These are phyloP conservation scores for Tenebrosternarchus preto DNA, from an alignment of 2,113 vertebrate genomes.

Conservation along the genomic window DNA sequence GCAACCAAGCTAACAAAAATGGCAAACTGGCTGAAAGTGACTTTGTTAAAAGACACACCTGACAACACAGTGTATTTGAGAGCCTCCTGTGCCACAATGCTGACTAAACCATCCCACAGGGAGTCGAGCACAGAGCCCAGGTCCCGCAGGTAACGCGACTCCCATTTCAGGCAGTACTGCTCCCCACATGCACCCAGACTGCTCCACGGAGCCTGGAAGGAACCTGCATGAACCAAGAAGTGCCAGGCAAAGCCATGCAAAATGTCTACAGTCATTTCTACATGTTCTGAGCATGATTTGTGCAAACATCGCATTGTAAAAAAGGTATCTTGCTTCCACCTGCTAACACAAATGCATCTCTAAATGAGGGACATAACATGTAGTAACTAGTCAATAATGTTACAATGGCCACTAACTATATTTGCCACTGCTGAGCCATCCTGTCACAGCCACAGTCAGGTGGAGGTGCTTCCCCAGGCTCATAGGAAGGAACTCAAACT, in stretches of 20 bases:
- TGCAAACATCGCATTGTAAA: background rate
- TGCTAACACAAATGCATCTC: background rate
- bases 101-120: constrained; percentile 88
- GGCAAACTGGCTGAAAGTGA: background rate
- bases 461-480: constrained; percentile 88
- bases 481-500: constrained; percentile 93
- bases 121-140: constrained; percentile 84
- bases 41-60: constrained; percentile 69
- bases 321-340: background rate
- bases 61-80: constrained; percentile 93
- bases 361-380: background rate
- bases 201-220: constrained; percentile 88
- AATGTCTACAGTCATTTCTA: background rate
- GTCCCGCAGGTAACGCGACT: constrained; percentile 91
- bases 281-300: background rate
- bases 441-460: constrained; percentile 89
- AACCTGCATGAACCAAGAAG: constrained; percentile 57
- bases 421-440: constrained; percentile 92
- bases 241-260: constrained; percentile 19
- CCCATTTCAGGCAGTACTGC: constrained; percentile 96
- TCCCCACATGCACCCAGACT: constrained; percentile 82
- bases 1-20: background rate
- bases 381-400: background rate
- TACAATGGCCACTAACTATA: constrained; percentile 80
- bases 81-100: constrained; percentile 93